These are phyloP conservation scores for Calosoma granatense DNA, from an alignment of 1,140 invertebrate genomes.

Conservation along the genomic window DNA sequence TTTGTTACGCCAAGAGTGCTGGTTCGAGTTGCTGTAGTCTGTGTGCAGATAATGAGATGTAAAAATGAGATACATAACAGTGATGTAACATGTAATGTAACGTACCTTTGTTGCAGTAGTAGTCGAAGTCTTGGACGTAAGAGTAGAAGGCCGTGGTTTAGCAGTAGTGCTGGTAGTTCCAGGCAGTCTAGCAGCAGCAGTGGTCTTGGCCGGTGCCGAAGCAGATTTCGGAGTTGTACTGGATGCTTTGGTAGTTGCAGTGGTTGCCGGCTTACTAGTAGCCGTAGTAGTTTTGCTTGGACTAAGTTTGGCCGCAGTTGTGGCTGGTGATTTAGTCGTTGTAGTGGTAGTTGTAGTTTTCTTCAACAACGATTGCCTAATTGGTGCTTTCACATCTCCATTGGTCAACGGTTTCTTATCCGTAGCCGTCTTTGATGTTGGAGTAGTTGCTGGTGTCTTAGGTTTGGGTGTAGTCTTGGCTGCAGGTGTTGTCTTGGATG, in stretches of 20 bases:
- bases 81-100: neutral
- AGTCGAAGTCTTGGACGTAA: constrained; percentile 14
- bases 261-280: constrained; percentile 10
- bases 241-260: constrained; percentile 11
- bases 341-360: constrained; percentile 17
- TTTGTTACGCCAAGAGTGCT: constrained; percentile 4
- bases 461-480: constrained; percentile 17
- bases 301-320: constrained; percentile 6
- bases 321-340: constrained; percentile 12
- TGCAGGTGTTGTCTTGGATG: constrained; percentile 18
- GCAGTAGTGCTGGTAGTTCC: neutral
- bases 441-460: constrained; percentile 16
- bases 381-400: constrained; percentile 38
- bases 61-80: constrained; percentile 12
- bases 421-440: constrained; percentile 17
- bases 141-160: neutral
- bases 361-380: constrained; percentile 18
- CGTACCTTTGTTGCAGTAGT: constrained; percentile 14
- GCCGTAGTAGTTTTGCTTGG: constrained; percentile 5
- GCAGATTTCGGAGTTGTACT: neutral
- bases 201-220: neutral
- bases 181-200: neutral
- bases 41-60: too few species aligned
- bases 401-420: constrained; percentile 39
- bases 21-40: neutral